Evolutionary conservation across 1,140 invertebrate genomes (phyloP).

Genomic region (Microplitis demolitor): DNA sequence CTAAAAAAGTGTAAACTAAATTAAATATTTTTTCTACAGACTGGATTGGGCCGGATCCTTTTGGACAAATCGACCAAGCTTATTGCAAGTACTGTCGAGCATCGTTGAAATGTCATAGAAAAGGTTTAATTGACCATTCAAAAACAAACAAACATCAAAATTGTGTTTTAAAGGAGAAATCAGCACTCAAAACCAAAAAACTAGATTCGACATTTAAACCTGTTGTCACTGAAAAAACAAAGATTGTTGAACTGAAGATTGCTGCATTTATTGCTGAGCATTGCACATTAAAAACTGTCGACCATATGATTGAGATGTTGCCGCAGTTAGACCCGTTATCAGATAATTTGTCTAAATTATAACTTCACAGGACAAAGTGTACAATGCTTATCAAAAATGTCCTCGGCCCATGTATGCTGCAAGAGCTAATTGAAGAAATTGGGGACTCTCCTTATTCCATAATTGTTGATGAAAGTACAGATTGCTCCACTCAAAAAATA

Average conservation of each 20-base stretch:
- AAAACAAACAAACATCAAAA: slow-evolving; percentile 20
- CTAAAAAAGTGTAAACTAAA: too few species aligned
- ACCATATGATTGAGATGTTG: slow-evolving; percentile 43
- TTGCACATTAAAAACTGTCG: slow-evolving; percentile 39
- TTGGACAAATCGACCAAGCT: neutral
- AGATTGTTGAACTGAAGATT: slow-evolving; percentile 49
- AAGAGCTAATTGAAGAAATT: slow-evolving; percentile 41
- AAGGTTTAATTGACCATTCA: slow-evolving; percentile 9
- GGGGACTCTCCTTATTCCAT: slow-evolving; percentile 42
- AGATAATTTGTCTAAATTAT: slow-evolving; percentile 33
- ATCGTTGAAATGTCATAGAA: slow-evolving; percentile 2
- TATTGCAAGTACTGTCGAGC: neutral
- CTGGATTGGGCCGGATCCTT: neutral
- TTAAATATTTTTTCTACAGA: neutral
- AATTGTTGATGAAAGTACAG: slow-evolving; percentile 47
- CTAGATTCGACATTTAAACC: slow-evolving; percentile 1
- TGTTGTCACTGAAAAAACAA: slow-evolving; percentile 25
- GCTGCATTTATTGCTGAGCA: slow-evolving; percentile 49
- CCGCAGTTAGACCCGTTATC: slow-evolving; percentile 37
- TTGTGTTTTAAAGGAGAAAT: neutral
- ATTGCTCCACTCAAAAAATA: too few species aligned
- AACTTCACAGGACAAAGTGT: slow-evolving; percentile 46
- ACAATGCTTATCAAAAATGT: slow-evolving; percentile 45
- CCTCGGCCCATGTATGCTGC: slow-evolving; percentile 39
- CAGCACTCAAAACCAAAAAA: slow-evolving; percentile 1